phyloP scores from a whole-genome alignment of 2,888 invertebrate species.

The Gasteruption jaculator region DNA sequence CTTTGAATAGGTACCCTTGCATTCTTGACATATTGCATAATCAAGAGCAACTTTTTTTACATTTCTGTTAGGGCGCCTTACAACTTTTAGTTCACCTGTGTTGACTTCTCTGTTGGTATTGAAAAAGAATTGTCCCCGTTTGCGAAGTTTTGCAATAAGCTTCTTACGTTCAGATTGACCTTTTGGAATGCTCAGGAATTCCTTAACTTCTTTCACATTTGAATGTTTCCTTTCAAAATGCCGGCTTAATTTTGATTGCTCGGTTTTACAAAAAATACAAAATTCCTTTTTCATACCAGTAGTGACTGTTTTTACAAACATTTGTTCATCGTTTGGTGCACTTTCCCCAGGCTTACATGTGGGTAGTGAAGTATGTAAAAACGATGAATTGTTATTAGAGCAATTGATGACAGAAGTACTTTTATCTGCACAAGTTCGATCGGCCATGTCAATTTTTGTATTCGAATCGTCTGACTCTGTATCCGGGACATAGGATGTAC shows the following conservation, averaged over 20 bases:
- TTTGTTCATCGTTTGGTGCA: too few relatives aligned
- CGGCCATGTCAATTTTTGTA: too few relatives aligned
- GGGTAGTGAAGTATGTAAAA: too few relatives aligned
- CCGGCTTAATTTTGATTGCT: constrained; percentile 18
- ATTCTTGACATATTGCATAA: constrained; percentile 17
- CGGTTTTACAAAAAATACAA: constrained; percentile 17
- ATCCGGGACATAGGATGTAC: too few relatives aligned
- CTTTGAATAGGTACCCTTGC: constrained; percentile 12
- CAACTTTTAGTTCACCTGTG: constrained; percentile 14
- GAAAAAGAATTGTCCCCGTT: constrained; percentile 15
- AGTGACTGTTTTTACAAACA: too few relatives aligned
- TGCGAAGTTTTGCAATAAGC: constrained; percentile 14
- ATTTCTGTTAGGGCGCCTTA: constrained; percentile 12
- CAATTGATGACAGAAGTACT: too few relatives aligned
- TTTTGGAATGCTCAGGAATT: too few relatives aligned
- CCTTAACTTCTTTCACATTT: constrained; percentile 12
- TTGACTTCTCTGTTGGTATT: constrained; percentile 12
- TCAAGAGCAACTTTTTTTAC: constrained; percentile 10
- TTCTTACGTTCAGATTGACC: constrained; percentile 12
- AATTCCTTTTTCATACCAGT: too few relatives aligned
- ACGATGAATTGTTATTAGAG: too few relatives aligned
- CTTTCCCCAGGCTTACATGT: too few relatives aligned
- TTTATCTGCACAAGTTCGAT: too few relatives aligned
- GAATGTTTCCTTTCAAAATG: constrained; percentile 14
- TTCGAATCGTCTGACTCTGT: too few relatives aligned